Evolutionary conservation across 2,888 invertebrate genomes (phyloP), one percentile per base, ranked within the genome.

Genomic region (Cheilosia pagana): DNA sequence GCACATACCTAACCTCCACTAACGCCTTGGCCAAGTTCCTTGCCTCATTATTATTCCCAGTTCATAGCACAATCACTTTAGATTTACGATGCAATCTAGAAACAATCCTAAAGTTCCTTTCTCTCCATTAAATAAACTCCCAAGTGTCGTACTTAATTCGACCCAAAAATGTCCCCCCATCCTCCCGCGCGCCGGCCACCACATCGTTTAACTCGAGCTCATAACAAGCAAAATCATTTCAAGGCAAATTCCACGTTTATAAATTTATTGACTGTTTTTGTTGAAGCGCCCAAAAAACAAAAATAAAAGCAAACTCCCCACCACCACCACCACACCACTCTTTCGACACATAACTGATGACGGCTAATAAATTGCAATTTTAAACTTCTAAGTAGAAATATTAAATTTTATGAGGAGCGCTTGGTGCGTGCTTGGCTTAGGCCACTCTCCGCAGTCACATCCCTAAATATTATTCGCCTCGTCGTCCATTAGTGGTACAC

Each of bases 371-470:
- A 85, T 85, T 85, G 75, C 60, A 81, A 85, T 75, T 85, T 71
- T 75, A 68, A 85, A 75, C 79, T 85, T 63, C 70, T 75, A 85
- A 85, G 85, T 85, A 67, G 85, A 85, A 85, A 85, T 85, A 85
- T 85, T 85, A 81, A 85, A 85, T 85, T 85, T 85, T 85, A 85
- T n/a, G 85, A 85, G 65, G 19, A 71, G 50, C 70, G 41, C 67
- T 85, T 28, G 28, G 85, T 85, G 85, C 85, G 85, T 85, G 85
- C 81, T 35, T 62, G 81, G 79, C 75, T 85, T 81, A 81, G 85
- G 70, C 77, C 39, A 63, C 62, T 52, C 53, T 50, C 19, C 21
- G 28, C 19, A 57, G 74, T 67, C 68, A 68, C 63, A 81, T 75
- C 60, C 31, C 12, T 31, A 68, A 68, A 62, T 76, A 41, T 39